A percentile compares a stretch with the other conserved stretches of the same genome.
phyloP scores from a whole-genome alignment of 2,888 invertebrate genomes.

The Philonicus albiceps region DNA sequence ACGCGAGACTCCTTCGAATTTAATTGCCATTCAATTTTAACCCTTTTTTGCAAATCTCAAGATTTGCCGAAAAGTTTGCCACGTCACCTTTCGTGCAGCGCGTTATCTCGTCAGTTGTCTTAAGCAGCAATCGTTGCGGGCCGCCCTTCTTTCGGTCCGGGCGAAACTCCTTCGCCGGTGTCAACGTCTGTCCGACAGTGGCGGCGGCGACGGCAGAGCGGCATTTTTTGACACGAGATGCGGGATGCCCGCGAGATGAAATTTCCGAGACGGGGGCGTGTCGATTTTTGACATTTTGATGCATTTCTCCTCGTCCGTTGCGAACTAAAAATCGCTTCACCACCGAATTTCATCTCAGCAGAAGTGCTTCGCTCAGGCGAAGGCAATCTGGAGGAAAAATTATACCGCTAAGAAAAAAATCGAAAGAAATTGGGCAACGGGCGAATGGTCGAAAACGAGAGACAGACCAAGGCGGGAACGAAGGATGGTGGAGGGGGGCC shows the following conservation, averaged over 20 bases:
- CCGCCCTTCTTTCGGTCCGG: no score
- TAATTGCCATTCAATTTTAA: not conserved
- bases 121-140: no score
- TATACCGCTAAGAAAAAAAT: not conserved
- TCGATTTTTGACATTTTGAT: conserved; percentile 43
- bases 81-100: conserved; percentile 23
- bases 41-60: not conserved
- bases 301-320: conserved; percentile 28
- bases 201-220: not conserved
- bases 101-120: conserved; percentile 22
- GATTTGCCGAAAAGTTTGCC: not conserved
- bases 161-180: not conserved
- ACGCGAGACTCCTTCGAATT: not conserved
- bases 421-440: not conserved
- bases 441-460: not conserved
- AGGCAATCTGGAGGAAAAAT: not conserved
- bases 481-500: no score
- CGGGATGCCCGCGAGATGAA: not conserved
- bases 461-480: not conserved
- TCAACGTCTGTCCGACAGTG: not conserved
- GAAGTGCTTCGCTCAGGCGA: not conserved
- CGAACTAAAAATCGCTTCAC: not conserved
- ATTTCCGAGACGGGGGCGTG: conserved; percentile 36
- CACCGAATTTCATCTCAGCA: not conserved
- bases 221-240: not conserved